A percentile compares a stretch with the other conserved stretches of the same genome.
Evolutionary conservation across 2,888 invertebrate genomes (phyloP).

Genomic region (Lasioglossum leucozonium): DNA sequence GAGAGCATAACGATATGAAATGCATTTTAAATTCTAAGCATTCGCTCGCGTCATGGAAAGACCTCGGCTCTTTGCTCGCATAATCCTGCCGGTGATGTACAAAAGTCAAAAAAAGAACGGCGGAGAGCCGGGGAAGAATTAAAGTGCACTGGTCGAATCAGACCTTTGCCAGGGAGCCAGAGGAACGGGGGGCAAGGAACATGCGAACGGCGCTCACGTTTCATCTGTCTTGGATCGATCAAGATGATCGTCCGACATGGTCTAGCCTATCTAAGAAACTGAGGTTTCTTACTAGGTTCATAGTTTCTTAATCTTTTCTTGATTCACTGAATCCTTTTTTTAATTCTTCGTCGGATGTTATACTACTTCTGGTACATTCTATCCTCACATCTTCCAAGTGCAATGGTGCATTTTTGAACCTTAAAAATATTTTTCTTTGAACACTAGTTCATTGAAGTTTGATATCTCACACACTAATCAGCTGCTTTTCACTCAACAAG

Average conservation of each 20-base stretch:
- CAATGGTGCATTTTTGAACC: neutral
- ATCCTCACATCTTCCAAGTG: neutral
- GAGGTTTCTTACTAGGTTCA: neutral
- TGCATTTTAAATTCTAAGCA: slow-evolving; percentile 79
- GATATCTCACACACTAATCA: neutral
- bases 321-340: neutral
- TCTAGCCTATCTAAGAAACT: neutral
- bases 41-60: slow-evolving; percentile 70
- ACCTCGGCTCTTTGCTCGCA: slow-evolving; percentile 71
- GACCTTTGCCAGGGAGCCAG: slow-evolving; percentile 50
- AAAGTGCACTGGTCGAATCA: slow-evolving; percentile 60
- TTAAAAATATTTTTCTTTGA: neutral
- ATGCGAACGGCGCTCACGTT: slow-evolving; percentile 22
- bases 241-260: neutral
- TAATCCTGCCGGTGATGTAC: slow-evolving; percentile 64
- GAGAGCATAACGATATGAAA: slow-evolving; percentile 74
- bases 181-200: slow-evolving; percentile 25
- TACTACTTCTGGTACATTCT: neutral
- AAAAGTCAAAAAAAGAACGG: slow-evolving; percentile 64
- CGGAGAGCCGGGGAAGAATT: slow-evolving; percentile 56
- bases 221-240: neutral
- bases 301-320: neutral
- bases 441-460: neutral
- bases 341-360: neutral
- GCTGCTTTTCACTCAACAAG: neutral